Conservation (phyloP, 2,888 invertebrate species). For the Caenorhabditis sp. region DNA sequence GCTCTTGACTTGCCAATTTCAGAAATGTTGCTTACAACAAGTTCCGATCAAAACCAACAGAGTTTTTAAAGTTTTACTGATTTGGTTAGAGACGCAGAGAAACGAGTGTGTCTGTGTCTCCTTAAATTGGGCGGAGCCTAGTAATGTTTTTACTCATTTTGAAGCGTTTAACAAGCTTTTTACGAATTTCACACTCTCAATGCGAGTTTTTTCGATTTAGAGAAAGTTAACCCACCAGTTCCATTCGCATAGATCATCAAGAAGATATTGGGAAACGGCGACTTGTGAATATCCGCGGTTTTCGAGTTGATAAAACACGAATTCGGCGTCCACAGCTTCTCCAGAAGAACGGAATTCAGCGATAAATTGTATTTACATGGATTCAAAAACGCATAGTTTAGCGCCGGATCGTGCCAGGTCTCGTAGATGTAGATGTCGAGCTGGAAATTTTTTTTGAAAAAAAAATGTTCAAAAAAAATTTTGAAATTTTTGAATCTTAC, state of each 20-base stretch:
- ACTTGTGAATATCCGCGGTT: conserved; percentile 82
- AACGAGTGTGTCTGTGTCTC: too few species aligned
- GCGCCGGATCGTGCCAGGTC: conserved; percentile 82
- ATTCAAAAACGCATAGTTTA: conserved; percentile 79
- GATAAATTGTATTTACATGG: conserved; percentile 83
- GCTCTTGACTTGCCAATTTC: background rate
- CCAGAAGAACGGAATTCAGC: conserved; percentile 77
- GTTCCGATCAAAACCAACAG: too few species aligned
- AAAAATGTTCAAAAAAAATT: conserved; percentile 2
- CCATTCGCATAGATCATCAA: conserved; percentile 83
- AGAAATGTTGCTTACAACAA: conserved; percentile 85
- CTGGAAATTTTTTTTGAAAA: conserved; percentile 66
- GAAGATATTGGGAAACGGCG: conserved; percentile 83
- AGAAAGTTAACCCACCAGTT: conserved; percentile 77
- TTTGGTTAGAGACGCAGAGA: too few species aligned
- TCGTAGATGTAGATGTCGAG: conserved; percentile 83
- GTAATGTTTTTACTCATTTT: background rate
- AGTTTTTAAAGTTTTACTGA: too few species aligned
- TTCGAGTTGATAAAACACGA: conserved; percentile 83
- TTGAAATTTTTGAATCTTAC: conserved; percentile 45
- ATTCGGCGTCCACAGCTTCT: conserved; percentile 78
- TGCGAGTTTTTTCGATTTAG: too few species aligned
- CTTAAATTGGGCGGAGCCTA: too few species aligned
- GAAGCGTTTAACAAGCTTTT: background rate
- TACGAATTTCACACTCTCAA: background rate